These are phyloP conservation scores for Cryptus armator DNA, from an alignment of 2,888 invertebrate genomes.

Conservation along the genomic window DNA sequence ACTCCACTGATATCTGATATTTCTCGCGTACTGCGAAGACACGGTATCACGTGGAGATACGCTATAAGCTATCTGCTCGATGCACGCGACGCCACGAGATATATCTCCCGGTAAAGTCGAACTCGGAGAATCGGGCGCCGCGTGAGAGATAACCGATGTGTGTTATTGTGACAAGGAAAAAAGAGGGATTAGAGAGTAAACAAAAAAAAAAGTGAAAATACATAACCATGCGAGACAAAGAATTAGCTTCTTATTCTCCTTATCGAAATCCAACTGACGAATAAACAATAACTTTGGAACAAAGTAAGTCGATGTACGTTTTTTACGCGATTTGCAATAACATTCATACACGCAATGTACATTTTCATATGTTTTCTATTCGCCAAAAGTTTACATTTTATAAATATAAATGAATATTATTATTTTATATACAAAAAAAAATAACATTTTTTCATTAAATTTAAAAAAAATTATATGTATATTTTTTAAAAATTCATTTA, in stretches of 20 bases:
- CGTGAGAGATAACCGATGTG: constrained; percentile 20
- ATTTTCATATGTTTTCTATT: too few relatives aligned
- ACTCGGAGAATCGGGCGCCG: constrained; percentile 14
- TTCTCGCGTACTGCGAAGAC: background rate
- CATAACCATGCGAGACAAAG: background rate
- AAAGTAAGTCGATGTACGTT: background rate
- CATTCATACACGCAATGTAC: too few relatives aligned
- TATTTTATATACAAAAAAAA: too few relatives aligned
- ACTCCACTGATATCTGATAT: constrained; percentile 3
- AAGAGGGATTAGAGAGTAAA: constrained; percentile 21
- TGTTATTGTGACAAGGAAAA: constrained; percentile 38
- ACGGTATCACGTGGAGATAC: constrained; percentile 21
- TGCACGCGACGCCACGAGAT: constrained; percentile 20
- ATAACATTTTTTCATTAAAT: too few relatives aligned
- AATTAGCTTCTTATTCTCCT: constrained; percentile 5
- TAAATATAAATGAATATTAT: too few relatives aligned
- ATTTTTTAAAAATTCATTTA: too few relatives aligned
- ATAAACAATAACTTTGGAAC: background rate
- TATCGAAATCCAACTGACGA: background rate
- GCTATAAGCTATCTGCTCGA: constrained; percentile 30
- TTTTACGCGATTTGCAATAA: too few relatives aligned
- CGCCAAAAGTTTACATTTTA: too few relatives aligned
- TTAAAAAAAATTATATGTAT: too few relatives aligned
- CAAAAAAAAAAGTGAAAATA: background rate
- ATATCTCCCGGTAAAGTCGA: constrained; percentile 11